A percentile compares a stretch with the other conserved stretches of the same genome.
Conservation (phyloP, 2,888 invertebrate species). For the Rhingia campestris region DNA sequence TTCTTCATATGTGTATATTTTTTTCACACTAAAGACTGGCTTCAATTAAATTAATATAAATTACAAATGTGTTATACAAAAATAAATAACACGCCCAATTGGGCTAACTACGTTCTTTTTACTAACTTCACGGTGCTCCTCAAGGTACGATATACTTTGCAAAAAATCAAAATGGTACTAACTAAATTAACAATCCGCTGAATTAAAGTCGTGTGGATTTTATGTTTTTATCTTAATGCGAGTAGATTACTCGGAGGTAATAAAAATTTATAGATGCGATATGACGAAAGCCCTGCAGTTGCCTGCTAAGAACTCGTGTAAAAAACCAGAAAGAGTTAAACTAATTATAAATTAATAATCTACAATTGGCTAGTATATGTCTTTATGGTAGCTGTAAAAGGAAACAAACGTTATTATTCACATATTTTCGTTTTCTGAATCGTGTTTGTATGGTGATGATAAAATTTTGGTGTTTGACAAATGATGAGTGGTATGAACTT, state of each 20-base stretch:
- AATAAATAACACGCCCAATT: too few relatives aligned
- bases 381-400: conserved; percentile 12
- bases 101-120: too few relatives aligned
- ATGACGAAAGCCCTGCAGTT: conserved; percentile 20
- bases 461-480: too few relatives aligned
- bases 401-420: conserved; percentile 16
- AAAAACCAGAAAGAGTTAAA: not conserved
- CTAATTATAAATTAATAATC: conserved; percentile 31
- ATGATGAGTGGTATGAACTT: too few relatives aligned
- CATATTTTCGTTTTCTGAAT: not conserved
- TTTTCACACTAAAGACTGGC: too few relatives aligned
- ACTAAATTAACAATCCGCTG: conserved; percentile 17
- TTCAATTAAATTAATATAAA: too few relatives aligned
- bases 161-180: conserved; percentile 25
- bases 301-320: not conserved
- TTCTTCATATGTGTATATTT: too few relatives aligned
- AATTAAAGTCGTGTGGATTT: conserved; percentile 37
- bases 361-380: conserved; percentile 3
- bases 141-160: not conserved
- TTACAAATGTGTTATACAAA: too few relatives aligned
- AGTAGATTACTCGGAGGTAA: conserved; percentile 51
- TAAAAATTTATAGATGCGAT: conserved; percentile 51
- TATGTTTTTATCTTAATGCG: conserved; percentile 46
- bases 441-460: too few relatives aligned
- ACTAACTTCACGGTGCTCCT: too few relatives aligned